Evolutionary conservation across 2,113 vertebrate genomes (phyloP), one percentile per base, ranked within the genome.

Genomic region (Theristicus caerulescens): DNA sequence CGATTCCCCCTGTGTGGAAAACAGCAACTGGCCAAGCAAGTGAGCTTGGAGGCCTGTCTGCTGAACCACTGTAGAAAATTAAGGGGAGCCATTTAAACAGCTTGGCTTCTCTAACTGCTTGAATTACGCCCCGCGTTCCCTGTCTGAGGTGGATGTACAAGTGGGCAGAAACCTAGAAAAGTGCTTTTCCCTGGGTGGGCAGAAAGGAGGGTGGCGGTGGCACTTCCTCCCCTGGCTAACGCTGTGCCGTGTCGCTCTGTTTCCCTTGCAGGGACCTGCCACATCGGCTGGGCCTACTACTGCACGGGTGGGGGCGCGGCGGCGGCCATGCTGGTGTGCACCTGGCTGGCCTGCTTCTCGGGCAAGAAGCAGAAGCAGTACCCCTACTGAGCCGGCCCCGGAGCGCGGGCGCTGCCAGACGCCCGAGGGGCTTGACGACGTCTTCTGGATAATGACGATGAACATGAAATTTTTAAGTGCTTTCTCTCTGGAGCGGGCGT

Each of bases 321-420:
- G 0, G 96, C 97, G 0, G 99, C 99, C 93, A 98, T 99, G 98
- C 97, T 99, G 93, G 97, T 99, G 90, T 99, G 99, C 96, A 99
- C 99, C 11, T 99, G 99, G 99, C 97, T 99, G 70, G 99, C 99
- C 66, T 99, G 99, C 97, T 99, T 99, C 83, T 99, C 99, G 0
- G 99, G 99, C 88, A 99, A 99, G 98, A 99, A 99, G 92, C 99
- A 99, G 98, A 99, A 99, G 97, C 99, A 99, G 25, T 99, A 99
- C 93, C 99, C 99, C 4, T 99, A 99, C 97, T 99, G 98, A 97
- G 81, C 66, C 6, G 1, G 74, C 67, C 8, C 62, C 2, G 2
- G 31, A 55, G 5, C 1, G 0, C 1, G 2, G 62, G 57, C 20
- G 40, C 82, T 72, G 46, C 85, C 78, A 22, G 78, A 15, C 36